A percentile compares a stretch with the other conserved stretches of the same genome.
Evolutionary conservation across 2,888 invertebrate species (phyloP).

Genomic region (Scelioninae gen. 1): DNA sequence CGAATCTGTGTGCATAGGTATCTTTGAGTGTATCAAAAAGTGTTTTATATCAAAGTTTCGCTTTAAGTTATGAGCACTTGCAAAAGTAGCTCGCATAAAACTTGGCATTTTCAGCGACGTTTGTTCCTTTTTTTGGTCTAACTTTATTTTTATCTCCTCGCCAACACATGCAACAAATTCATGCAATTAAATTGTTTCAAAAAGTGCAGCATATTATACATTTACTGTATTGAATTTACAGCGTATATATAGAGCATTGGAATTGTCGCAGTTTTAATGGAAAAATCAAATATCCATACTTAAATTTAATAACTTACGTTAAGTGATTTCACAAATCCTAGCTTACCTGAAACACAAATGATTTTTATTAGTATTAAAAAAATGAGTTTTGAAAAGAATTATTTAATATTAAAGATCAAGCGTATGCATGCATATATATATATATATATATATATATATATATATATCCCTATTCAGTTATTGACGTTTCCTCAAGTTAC

Average conservation of each 20-base stretch:
- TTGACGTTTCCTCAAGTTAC: too few species aligned
- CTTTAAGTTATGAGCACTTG: conserved; percentile 57
- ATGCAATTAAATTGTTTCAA: too few species aligned
- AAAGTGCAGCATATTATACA: background rate
- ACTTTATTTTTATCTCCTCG: background rate
- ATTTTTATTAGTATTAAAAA: background rate
- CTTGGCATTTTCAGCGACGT: conserved; percentile 45
- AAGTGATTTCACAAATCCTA: background rate
- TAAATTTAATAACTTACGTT: background rate
- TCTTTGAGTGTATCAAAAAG: conserved; percentile 54
- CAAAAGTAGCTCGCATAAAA: conserved; percentile 50
- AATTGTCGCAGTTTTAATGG: background rate
- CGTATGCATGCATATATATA: too few species aligned
- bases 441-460: too few species aligned
- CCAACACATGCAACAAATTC: background rate
- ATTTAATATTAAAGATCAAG: too few species aligned
- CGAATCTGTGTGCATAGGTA: conserved; percentile 31
- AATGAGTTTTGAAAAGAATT: background rate
- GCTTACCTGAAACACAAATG: background rate
- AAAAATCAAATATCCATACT: background rate
- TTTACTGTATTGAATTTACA: background rate
- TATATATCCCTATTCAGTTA: too few species aligned
- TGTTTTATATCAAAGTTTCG: conserved; percentile 56
- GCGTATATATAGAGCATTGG: background rate
- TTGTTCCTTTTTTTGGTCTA: conserved; percentile 24